phyloP scores from a whole-genome alignment of 2,797 vertebrate species.

The Oophaga sylvatica region DNA sequence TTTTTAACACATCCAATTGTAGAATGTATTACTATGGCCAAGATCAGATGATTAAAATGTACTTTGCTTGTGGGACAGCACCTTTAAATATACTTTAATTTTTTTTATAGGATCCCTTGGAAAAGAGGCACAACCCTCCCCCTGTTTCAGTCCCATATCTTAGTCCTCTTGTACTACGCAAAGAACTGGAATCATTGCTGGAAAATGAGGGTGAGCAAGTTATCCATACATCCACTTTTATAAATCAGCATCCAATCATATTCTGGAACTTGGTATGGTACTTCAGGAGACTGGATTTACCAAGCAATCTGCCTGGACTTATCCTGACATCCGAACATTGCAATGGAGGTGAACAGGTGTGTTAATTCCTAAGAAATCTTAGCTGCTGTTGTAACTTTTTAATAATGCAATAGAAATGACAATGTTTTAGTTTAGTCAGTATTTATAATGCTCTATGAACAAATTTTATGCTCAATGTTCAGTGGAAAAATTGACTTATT shows the following conservation, averaged over 20 bases:
- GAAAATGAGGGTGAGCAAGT: slow-evolving; percentile 98
- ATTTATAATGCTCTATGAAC: not conserved
- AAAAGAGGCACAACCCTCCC: slow-evolving; percentile 85
- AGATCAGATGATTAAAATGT: too few relatives aligned
- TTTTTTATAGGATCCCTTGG: slow-evolving; percentile 81
- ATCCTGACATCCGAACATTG: slow-evolving; percentile 96
- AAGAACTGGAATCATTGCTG: slow-evolving; percentile 94
- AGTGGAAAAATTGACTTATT: not conserved
- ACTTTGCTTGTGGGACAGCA: too few relatives aligned
- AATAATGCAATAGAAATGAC: not conserved
- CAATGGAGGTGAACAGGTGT: slow-evolving; percentile 92
- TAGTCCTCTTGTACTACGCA: slow-evolving; percentile 93
- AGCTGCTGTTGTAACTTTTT: not conserved
- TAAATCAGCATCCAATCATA: slow-evolving; percentile 97
- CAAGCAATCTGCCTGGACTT: slow-evolving; percentile 91
- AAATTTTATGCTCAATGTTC: not conserved
- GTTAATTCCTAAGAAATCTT: not conserved
- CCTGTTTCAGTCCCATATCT: slow-evolving; percentile 95
- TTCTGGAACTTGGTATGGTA: slow-evolving; percentile 99
- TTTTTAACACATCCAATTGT: too few relatives aligned
- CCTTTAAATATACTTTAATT: not conserved
- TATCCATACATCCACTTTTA: slow-evolving; percentile 95
- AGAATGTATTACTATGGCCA: too few relatives aligned
- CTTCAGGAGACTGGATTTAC: slow-evolving; percentile 91
- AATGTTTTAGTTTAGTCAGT: too few relatives aligned